Percentiles rank a stretch among this genome's conserved stretches.
phyloP scores from a whole-genome alignment of 2,888 invertebrate species.

The Thecocarcelia acutangulata region DNA sequence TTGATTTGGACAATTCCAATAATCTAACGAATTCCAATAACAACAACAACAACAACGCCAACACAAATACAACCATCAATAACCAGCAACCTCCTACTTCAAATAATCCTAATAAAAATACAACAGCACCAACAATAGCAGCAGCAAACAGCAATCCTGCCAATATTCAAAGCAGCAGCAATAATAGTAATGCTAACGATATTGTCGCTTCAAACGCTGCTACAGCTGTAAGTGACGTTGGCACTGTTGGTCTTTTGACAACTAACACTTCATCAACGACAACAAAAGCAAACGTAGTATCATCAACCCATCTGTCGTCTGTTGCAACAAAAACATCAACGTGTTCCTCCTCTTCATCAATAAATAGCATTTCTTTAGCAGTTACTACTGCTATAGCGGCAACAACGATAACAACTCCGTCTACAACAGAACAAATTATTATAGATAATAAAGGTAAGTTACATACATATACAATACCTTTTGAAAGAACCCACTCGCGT shows the following conservation, averaged over 20 bases:
- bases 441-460: slow-evolving; percentile 83
- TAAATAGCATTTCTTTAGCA: slow-evolving; percentile 66
- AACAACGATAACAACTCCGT: slow-evolving; percentile 67
- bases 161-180: slow-evolving; percentile 70
- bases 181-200: slow-evolving; percentile 63
- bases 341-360: slow-evolving; percentile 49
- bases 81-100: slow-evolving; percentile 68
- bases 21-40: slow-evolving; percentile 65
- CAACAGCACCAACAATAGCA: slow-evolving; percentile 37
- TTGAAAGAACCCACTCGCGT: too few relatives aligned
- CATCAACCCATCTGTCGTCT: slow-evolving; percentile 47
- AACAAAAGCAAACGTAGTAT: slow-evolving; percentile 60
- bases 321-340: slow-evolving; percentile 58
- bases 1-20: slow-evolving; percentile 74
- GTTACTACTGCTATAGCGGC: slow-evolving; percentile 50
- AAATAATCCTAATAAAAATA: slow-evolving; percentile 58
- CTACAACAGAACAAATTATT: slow-evolving; percentile 71
- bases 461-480: background rate
- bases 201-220: slow-evolving; percentile 44
- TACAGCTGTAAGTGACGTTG: slow-evolving; percentile 32
- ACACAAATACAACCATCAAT: slow-evolving; percentile 66
- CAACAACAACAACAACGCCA: slow-evolving; percentile 21
- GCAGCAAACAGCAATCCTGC: slow-evolving; percentile 71
- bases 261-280: slow-evolving; percentile 69
- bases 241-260: slow-evolving; percentile 57